Evolutionary conservation across 2,888 invertebrate species (phyloP), one percentile per base, ranked within the genome.

Genomic region (Galeopsomyia nigrocyanea): DNA sequence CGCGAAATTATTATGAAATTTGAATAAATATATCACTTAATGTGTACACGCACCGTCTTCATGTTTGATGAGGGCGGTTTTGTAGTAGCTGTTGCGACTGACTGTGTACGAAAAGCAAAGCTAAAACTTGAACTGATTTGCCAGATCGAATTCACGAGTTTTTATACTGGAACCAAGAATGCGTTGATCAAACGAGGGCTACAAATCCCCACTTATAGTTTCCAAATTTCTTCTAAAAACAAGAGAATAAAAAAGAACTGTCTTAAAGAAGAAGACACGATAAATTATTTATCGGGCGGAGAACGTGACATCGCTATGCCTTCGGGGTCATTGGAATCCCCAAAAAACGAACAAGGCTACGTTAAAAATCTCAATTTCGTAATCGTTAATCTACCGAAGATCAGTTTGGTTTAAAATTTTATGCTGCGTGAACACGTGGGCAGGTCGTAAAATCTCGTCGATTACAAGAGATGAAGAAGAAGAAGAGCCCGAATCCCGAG

Each of bases 1-100:
- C 31, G 7, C 31, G 31, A 7, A 31, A 31, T 31, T 39, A 39
- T 10, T 39, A 10, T 39, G 39, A 39, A 10, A 53, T 53, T 53
- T 0, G 63, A 50, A 22, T 26, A 22, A n/a, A 19, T 21, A 58
- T 14, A 47, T 14, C 14, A n/a, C 13, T 58, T 39, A 68, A 39
- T 47, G 21, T 47, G 21, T 50, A 60, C 72, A 72, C 72, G 62
- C 60, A 73, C 73, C 64, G 46, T 73, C 60, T 68, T 73, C 73
- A 73, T 73, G 51, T 57, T 65, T 46, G 50, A 13, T 3, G 21
- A 49, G 53, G 39, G 0, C 14, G 61, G 56, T 63, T 72, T n/a
- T 31, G 19, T 53, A 39, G 17, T 47, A 46, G 51, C 21, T 60
- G 17, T 9, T 46, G 50, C 65, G 53, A 51, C n/a, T 50, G 21